Conservation (phyloP, 2,797 vertebrate species). For the Anas acuta region DNA sequence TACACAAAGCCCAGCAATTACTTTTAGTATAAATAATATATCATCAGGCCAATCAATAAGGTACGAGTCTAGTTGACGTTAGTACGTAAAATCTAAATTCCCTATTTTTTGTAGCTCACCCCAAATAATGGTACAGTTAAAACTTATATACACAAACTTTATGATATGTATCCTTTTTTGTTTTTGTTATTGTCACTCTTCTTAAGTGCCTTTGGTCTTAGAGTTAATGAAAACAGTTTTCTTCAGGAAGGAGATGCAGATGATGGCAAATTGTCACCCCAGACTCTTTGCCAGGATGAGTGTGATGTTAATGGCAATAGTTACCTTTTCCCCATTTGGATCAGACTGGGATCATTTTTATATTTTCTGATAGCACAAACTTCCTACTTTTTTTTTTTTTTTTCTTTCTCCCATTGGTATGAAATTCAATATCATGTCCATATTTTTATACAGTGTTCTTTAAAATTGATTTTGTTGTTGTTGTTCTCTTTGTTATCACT, state of each 20-base stretch:
- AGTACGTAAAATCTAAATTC: not conserved
- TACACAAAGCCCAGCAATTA: not conserved
- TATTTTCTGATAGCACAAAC: not conserved
- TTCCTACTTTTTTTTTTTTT: not conserved
- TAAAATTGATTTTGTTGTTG: not conserved
- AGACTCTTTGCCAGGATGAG: not conserved
- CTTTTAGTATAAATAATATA: not conserved
- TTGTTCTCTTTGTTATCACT: not conserved
- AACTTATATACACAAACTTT: not conserved
- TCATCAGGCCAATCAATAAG: not conserved
- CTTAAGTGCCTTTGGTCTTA: not conserved
- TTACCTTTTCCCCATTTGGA: not conserved
- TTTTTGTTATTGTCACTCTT: not conserved
- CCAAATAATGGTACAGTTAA: not conserved
- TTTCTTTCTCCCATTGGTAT: not conserved
- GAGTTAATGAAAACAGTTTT: not conserved
- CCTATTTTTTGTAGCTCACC: not conserved
- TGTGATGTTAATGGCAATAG: not conserved
- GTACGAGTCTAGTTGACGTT: not conserved
- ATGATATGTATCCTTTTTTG: not conserved
- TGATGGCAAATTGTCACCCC: not conserved
- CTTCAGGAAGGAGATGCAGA: not conserved
- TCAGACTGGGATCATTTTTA: not conserved
- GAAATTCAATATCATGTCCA: fast-evolving
- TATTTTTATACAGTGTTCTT: not conserved